These are phyloP conservation scores for Musca vetustissima DNA, from an alignment of 1,140 invertebrate species.

Conservation along the genomic window DNA sequence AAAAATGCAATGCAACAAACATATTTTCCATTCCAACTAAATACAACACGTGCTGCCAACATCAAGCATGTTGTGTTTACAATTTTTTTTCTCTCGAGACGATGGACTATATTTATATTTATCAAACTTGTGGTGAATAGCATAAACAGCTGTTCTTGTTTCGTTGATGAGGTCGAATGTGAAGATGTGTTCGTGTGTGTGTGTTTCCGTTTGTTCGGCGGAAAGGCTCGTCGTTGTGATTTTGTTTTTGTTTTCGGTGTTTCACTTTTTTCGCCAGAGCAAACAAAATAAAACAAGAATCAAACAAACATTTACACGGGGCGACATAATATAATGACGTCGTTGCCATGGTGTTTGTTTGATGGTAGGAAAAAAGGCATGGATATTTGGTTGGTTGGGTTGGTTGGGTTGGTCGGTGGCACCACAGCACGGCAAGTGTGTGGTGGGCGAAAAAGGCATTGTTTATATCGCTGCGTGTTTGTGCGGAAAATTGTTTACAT, in stretches of 20 bases:
- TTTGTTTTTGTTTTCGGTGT: slow-evolving; percentile 1
- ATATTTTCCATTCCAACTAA: background rate
- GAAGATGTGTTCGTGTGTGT: too few species aligned
- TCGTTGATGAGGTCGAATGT: too few species aligned
- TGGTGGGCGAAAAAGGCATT: too few species aligned
- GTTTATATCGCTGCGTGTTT: background rate
- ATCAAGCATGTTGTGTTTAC: slow-evolving; percentile 18
- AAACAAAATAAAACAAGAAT: background rate
- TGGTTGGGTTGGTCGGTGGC: too few species aligned
- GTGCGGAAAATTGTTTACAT: slow-evolving; percentile 22
- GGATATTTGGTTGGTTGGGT: background rate
- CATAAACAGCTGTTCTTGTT: background rate
- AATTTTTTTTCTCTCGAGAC: too few species aligned
- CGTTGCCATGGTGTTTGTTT: background rate
- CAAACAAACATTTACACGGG: background rate
- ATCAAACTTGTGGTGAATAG: too few species aligned
- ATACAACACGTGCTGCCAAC: slow-evolving; percentile 8
- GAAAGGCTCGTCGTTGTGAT: background rate
- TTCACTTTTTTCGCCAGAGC: background rate
- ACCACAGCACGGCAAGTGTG: too few species aligned
- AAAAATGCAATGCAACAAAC: background rate
- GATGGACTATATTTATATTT: too few species aligned
- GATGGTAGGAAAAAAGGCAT: background rate
- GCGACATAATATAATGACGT: background rate
- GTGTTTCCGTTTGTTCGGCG: background rate